Evolutionary conservation across 2,797 vertebrate genomes (phyloP).

Genomic region (Coccyzus lansbergi): DNA sequence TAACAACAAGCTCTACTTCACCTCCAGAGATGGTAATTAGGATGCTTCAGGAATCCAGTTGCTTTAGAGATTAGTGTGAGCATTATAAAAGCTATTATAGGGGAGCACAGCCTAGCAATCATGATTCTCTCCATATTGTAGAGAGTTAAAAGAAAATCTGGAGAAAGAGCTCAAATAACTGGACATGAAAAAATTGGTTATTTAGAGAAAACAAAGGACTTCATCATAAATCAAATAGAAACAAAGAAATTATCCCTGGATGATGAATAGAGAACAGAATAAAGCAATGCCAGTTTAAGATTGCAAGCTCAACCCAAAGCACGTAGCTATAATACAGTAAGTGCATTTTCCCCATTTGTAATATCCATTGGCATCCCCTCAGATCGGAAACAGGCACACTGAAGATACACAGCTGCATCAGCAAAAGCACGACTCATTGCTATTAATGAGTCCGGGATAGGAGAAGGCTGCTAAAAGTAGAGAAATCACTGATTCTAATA

Average conservation of each 20-base stretch:
- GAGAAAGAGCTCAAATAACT: conserved; percentile 56
- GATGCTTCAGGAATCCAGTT: conserved; percentile 47
- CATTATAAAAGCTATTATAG: conserved; percentile 56
- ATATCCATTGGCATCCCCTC: conserved; percentile 13
- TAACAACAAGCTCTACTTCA: conserved; percentile 63
- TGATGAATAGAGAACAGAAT: conserved; percentile 48
- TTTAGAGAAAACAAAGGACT: conserved; percentile 29
- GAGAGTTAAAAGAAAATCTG: conserved; percentile 62
- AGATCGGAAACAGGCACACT: conserved; percentile 17
- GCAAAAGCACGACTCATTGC: conserved; percentile 72
- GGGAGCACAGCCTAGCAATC: conserved; percentile 75
- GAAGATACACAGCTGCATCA: conserved; percentile 42
- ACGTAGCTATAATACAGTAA: background rate
- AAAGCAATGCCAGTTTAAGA: conserved; percentile 51
- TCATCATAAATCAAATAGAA: conserved; percentile 29
- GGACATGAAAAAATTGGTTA: conserved; percentile 28
- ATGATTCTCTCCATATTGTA: conserved; percentile 68
- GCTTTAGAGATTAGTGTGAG: conserved; percentile 38
- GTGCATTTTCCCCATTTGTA: background rate
- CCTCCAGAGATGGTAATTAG: conserved; percentile 58
- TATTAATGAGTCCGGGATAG: conserved; percentile 68
- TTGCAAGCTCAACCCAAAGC: conserved; percentile 40
- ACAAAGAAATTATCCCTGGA: conserved; percentile 41
- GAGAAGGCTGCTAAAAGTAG: conserved; percentile 85
- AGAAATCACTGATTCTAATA: conserved; percentile 54